These are phyloP conservation scores for Acanthopleura granulata DNA, from an alignment of 2,888 invertebrate species.

Conservation along the genomic window DNA sequence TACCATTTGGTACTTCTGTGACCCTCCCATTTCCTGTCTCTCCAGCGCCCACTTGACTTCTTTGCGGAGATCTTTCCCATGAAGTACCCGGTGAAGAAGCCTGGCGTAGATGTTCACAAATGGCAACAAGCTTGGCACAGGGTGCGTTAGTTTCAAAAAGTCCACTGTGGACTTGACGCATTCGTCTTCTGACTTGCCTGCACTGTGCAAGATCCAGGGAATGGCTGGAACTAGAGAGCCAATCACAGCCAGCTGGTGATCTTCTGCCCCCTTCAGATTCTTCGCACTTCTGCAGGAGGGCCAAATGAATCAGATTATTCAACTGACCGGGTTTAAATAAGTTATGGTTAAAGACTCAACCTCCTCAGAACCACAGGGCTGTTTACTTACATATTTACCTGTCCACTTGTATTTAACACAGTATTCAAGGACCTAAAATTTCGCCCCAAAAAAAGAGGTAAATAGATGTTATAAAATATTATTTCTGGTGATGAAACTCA, in stretches of 20 bases:
- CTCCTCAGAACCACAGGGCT: too few relatives aligned
- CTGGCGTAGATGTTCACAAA: conserved; percentile 54
- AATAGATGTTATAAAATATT: too few relatives aligned
- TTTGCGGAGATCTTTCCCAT: conserved; percentile 49
- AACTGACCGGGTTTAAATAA: too few relatives aligned
- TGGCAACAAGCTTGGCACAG: conserved; percentile 46
- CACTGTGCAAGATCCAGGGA: conserved; percentile 59
- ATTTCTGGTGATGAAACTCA: too few relatives aligned
- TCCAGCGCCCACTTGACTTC: conserved; percentile 41
- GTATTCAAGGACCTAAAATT: too few relatives aligned
- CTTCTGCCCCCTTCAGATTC: conserved; percentile 25
- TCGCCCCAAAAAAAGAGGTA: too few relatives aligned
- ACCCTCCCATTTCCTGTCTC: conserved; percentile 49
- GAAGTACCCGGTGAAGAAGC: conserved; percentile 53
- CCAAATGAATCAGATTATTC: too few relatives aligned
- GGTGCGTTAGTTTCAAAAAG: conserved; percentile 58
- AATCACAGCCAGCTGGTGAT: conserved; percentile 54
- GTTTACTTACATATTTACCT: too few relatives aligned
- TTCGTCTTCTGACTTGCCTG: conserved; percentile 50
- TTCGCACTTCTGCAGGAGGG: too few relatives aligned
- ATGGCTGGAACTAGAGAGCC: conserved; percentile 52
- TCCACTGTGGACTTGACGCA: conserved; percentile 51
- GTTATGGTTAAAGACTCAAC: too few relatives aligned
- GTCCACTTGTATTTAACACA: too few relatives aligned
- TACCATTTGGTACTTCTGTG: conserved; percentile 43